phyloP scores from a whole-genome alignment of 2,888 invertebrate species.

The Trimorus sp. region DNA sequence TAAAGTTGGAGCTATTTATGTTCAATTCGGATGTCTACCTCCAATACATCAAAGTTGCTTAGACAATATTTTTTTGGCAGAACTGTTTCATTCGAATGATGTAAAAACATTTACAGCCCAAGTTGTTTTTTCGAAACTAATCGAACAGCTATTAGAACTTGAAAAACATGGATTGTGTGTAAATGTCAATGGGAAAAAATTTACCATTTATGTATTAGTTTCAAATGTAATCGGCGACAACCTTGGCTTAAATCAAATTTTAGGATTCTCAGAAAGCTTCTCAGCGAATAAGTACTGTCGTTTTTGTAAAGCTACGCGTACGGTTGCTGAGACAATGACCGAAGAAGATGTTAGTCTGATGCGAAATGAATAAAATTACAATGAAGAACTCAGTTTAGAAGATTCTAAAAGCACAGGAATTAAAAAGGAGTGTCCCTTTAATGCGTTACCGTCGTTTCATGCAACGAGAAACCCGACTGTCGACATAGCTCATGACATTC shows the following conservation, averaged over 20 bases:
- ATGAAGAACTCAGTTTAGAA: background rate
- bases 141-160: conserved; percentile 49
- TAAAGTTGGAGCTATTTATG: conserved; percentile 52
- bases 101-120: conserved; percentile 18
- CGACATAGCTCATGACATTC: conserved; percentile 66
- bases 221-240: conserved; percentile 14
- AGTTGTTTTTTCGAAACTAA: conserved; percentile 31
- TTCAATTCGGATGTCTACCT: conserved; percentile 47
- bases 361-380: conserved; percentile 4
- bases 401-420: background rate
- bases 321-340: conserved; percentile 23
- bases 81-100: conserved; percentile 39
- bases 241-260: conserved; percentile 15
- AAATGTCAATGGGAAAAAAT: background rate
- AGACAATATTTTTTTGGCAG: conserved; percentile 51
- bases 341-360: background rate
- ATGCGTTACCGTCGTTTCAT: conserved; percentile 52
- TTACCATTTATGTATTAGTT: conserved; percentile 17
- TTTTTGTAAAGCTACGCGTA: conserved; percentile 40
- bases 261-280: conserved; percentile 4
- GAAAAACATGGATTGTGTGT: conserved; percentile 48
- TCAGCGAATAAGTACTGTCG: conserved; percentile 12
- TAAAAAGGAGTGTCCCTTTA: conserved; percentile 25
- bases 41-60: conserved; percentile 21
- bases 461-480: conserved; percentile 54